phyloP scores from a whole-genome alignment of 2,113 vertebrate species.

The Oryzias melastigma region DNA sequence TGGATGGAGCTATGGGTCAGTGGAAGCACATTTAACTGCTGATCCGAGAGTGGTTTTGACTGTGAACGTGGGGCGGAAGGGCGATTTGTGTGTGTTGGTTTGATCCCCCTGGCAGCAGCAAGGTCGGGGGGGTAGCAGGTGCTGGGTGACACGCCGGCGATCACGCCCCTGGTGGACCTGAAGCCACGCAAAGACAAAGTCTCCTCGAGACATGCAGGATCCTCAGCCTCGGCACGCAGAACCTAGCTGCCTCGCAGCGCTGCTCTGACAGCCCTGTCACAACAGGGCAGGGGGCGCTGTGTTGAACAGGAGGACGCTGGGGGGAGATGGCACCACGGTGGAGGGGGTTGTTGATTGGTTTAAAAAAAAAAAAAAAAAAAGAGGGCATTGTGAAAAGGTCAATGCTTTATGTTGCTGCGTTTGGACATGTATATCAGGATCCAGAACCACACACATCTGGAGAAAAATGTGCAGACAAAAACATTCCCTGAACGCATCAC shows the following conservation, averaged over 20 bases:
- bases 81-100: conserved; percentile 17
- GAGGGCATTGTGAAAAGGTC: conserved; percentile 41
- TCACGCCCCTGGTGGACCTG: conserved; percentile 19
- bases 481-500: too few species aligned
- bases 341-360: background rate
- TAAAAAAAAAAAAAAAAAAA: background rate
- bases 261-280: conserved; percentile 53
- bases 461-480: too few species aligned
- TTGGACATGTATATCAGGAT: conserved; percentile 8
- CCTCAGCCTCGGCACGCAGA: conserved; percentile 12
- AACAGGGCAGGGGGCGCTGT: conserved; percentile 33
- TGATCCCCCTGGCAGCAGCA: conserved; percentile 20
- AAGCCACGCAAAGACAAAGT: conserved; percentile 29
- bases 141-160: conserved; percentile 46
- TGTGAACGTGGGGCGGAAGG: conserved; percentile 41
- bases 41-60: conserved; percentile 39
- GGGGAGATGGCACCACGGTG: conserved; percentile 11
- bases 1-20: conserved; percentile 57
- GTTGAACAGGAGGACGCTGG: conserved; percentile 29
- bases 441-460: conserved; percentile 12
- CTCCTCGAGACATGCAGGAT: background rate
- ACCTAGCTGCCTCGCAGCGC: conserved; percentile 34
- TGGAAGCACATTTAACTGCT: conserved; percentile 34
- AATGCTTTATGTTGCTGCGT: conserved; percentile 5
- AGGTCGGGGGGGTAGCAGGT: conserved; percentile 64